A percentile compares a stretch with the other conserved stretches of the same genome.
Evolutionary conservation across 2,113 vertebrate species (phyloP).

Genomic region (Ictalurus punctatus): DNA sequence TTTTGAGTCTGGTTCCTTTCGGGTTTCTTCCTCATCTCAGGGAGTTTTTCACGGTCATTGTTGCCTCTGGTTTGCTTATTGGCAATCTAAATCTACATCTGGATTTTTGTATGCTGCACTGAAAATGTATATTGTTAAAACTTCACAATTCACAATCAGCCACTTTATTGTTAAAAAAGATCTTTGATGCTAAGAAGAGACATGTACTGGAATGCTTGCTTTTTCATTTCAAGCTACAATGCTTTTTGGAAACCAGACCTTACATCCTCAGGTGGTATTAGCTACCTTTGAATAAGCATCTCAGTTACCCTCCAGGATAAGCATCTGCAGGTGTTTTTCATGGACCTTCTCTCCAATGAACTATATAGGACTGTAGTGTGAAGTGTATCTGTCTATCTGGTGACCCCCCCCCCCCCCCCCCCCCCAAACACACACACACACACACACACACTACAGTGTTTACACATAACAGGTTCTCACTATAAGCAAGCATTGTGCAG

Average conservation of each 20-base stretch:
- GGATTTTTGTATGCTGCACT: neutral
- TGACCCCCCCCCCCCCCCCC: conserved; percentile 39
- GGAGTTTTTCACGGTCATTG: neutral
- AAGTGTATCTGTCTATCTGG: conserved; percentile 66
- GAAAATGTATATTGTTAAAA: neutral
- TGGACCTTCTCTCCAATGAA: conserved; percentile 65
- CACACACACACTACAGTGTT: conserved; percentile 37
- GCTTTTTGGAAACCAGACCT: neutral
- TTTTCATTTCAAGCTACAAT: neutral
- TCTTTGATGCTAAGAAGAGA: neutral
- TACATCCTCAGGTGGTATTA: neutral
- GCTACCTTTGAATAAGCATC: conserved; percentile 32
- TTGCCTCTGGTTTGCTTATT: neutral
- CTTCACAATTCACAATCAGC: neutral
- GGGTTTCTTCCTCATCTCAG: neutral
- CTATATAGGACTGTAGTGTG: conserved; percentile 63
- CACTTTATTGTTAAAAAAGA: neutral
- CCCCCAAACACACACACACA: no score
- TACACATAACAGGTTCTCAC: conserved; percentile 46
- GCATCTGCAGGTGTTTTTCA: conserved; percentile 60
- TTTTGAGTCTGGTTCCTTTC: neutral
- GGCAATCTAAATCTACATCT: neutral
- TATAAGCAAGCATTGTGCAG: conserved; percentile 38
- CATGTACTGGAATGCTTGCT: neutral
- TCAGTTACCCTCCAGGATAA: conserved; percentile 25